Evolutionary conservation across 2,888 invertebrate genomes (phyloP).

Genomic region (Spisula subtruncata): DNA sequence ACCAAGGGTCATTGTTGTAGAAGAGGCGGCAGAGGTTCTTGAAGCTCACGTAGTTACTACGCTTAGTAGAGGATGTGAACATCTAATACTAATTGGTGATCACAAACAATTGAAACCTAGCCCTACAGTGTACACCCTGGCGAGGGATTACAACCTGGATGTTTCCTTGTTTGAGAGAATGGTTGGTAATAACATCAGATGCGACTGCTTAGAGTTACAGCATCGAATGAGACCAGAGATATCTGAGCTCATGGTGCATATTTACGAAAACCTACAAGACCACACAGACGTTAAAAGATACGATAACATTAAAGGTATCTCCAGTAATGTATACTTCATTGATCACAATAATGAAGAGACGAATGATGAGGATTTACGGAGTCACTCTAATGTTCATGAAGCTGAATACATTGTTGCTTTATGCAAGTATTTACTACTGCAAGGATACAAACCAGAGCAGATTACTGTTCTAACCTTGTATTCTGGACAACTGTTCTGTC

Average conservation of each 20-base stretch:
- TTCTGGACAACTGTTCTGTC: slow-evolving; percentile 81
- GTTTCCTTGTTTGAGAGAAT: slow-evolving; percentile 95
- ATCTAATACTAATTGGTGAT: slow-evolving; percentile 94
- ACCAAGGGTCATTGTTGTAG: slow-evolving; percentile 90
- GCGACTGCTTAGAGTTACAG: slow-evolving; percentile 90
- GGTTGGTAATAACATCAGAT: slow-evolving; percentile 91
- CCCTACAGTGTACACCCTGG: slow-evolving; percentile 91
- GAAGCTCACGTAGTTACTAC: slow-evolving; percentile 94
- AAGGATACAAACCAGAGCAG: slow-evolving; percentile 81
- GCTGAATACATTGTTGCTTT: slow-evolving; percentile 80
- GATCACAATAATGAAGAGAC: slow-evolving; percentile 79
- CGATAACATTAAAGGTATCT: slow-evolving; percentile 78
- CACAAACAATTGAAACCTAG: slow-evolving; percentile 94
- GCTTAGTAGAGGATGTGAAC: slow-evolving; percentile 92
- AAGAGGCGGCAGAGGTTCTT: slow-evolving; percentile 96
- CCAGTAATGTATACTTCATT: slow-evolving; percentile 81
- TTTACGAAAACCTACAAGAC: slow-evolving; percentile 75
- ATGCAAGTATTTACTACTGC: slow-evolving; percentile 81
- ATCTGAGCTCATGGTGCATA: slow-evolving; percentile 80
- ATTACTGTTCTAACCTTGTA: slow-evolving; percentile 85
- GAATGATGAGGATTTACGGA: slow-evolving; percentile 79
- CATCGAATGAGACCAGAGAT: slow-evolving; percentile 87
- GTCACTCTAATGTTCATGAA: slow-evolving; percentile 82
- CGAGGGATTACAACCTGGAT: slow-evolving; percentile 91
- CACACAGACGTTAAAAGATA: slow-evolving; percentile 77